Percentiles rank a stretch among this genome's conserved stretches.
Conservation (phyloP, 2,888 invertebrate genomes). For the Clostera curtula region DNA sequence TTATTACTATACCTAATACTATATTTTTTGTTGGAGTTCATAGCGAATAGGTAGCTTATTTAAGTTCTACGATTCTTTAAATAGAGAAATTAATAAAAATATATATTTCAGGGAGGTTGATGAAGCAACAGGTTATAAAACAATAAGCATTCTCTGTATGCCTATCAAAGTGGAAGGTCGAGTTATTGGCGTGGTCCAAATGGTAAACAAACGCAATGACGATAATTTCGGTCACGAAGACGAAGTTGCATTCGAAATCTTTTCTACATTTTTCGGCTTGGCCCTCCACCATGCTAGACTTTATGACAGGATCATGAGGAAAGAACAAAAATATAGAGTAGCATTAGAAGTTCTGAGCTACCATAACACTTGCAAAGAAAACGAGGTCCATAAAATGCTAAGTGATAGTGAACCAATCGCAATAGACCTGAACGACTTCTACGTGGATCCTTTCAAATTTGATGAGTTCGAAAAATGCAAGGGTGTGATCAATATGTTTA, state of each 20-base stretch:
- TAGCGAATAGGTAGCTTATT: too few species aligned
- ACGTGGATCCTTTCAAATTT: slow-evolving; percentile 82
- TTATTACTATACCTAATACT: too few species aligned
- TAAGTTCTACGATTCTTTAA: too few species aligned
- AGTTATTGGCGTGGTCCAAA: slow-evolving; percentile 90
- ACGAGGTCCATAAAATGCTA: slow-evolving; percentile 73
- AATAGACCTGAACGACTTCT: slow-evolving; percentile 73
- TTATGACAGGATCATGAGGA: slow-evolving; percentile 86
- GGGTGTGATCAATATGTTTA: slow-evolving; percentile 84
- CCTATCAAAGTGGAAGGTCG: slow-evolving; percentile 86
- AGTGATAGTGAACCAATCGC: slow-evolving; percentile 20
- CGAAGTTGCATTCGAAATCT: slow-evolving; percentile 87
- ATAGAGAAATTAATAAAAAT: too few species aligned
- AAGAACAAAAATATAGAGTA: slow-evolving; percentile 88
- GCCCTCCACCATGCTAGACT: slow-evolving; percentile 90
- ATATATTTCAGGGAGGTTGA: slow-evolving; percentile 71
- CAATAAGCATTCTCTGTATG: slow-evolving; percentile 88
- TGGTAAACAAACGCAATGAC: slow-evolving; percentile 82
- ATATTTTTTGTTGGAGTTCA: too few species aligned
- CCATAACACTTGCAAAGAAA: slow-evolving; percentile 85
- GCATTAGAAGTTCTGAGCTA: slow-evolving; percentile 89
- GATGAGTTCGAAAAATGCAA: slow-evolving; percentile 82
- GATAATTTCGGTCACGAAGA: slow-evolving; percentile 77
- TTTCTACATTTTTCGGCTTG: slow-evolving; percentile 89
- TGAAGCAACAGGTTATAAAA: slow-evolving; percentile 80